Conservation (phyloP, 2,888 invertebrate species). For the Rosalia funebris region DNA sequence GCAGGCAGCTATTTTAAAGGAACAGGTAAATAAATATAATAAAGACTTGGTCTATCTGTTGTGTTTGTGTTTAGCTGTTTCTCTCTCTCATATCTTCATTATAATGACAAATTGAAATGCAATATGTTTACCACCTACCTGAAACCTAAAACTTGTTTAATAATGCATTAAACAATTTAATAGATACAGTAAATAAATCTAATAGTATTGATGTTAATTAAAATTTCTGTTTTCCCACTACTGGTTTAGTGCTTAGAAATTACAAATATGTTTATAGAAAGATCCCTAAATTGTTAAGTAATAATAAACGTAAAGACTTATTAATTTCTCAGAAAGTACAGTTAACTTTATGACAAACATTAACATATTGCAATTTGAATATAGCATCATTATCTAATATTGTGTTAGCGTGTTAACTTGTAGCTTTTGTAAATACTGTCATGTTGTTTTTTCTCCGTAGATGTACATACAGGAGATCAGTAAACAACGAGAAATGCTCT, state of each 20-base stretch:
- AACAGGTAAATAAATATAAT: slow-evolving; percentile 75
- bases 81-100: background rate
- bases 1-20: slow-evolving; percentile 87
- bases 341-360: background rate
- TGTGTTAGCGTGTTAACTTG: slow-evolving; percentile 10
- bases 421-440: slow-evolving; percentile 62
- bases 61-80: slow-evolving; percentile 11
- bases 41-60: background rate
- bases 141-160: too few species aligned
- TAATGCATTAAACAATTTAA: too few species aligned
- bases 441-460: slow-evolving; percentile 70
- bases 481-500: slow-evolving; percentile 84
- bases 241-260: too few species aligned
- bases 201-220: too few species aligned
- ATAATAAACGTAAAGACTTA: too few species aligned
- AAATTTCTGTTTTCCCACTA: too few species aligned
- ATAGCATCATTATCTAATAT: background rate
- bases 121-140: slow-evolving; percentile 17
- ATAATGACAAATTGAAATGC: slow-evolving; percentile 19
- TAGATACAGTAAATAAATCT: too few species aligned
- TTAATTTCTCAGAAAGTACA: too few species aligned
- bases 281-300: too few species aligned
- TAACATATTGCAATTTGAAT: too few species aligned
- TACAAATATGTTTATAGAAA: too few species aligned
- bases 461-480: slow-evolving; percentile 91